phyloP scores from a whole-genome alignment of 2,113 vertebrate genomes.

The Halcyon malimbica region DNA sequence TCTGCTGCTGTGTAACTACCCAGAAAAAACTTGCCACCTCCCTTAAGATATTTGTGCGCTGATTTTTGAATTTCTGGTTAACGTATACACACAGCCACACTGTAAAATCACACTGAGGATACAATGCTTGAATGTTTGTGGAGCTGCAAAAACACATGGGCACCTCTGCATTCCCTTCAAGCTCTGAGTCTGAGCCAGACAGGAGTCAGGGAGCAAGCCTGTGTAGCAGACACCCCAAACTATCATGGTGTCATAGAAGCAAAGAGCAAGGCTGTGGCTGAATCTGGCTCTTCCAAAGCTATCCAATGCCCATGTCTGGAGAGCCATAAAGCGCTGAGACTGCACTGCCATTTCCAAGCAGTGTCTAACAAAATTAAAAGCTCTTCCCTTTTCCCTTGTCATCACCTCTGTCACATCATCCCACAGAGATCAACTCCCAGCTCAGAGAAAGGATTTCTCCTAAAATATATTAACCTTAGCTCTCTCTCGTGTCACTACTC shows the following conservation, averaged over 20 bases:
- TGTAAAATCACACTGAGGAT: not conserved
- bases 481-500: not conserved
- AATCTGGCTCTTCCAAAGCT: not conserved
- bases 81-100: fast-evolving
- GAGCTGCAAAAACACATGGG: not conserved
- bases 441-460: constrained; percentile 11
- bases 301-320: fast-evolving
- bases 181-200: not conserved
- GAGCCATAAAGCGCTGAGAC: not conserved
- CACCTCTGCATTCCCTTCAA: not conserved
- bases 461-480: constrained; percentile 39
- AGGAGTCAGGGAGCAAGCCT: not conserved
- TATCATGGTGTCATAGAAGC: not conserved
- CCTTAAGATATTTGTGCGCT: not conserved
- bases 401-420: constrained; percentile 36
- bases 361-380: constrained; percentile 11
- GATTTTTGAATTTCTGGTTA: not conserved
- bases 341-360: not conserved
- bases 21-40: not conserved
- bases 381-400: constrained; percentile 7
- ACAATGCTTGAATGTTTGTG: not conserved
- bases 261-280: not conserved
- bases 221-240: fast-evolving
- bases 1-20: not conserved
- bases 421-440: not conserved